phyloP scores from a whole-genome alignment of 2,797 vertebrate species.

The Amazonetta brasiliensis region DNA sequence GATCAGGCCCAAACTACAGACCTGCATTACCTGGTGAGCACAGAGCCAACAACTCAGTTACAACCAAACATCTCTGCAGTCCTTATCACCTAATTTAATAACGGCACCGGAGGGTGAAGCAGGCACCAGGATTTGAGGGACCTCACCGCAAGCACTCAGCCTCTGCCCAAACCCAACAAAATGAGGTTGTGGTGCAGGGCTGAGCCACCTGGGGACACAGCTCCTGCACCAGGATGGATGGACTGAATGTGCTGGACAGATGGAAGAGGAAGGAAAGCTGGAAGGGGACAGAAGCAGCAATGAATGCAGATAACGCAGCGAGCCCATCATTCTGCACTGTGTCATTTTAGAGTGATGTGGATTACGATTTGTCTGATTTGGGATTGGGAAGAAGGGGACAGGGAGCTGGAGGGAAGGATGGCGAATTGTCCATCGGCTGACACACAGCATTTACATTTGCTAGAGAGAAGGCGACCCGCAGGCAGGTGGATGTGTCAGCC shows the following conservation, averaged over 20 bases:
- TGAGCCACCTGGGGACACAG: background rate
- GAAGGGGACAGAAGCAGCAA: background rate
- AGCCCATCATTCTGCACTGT: rapidly evolving
- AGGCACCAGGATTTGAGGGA: background rate
- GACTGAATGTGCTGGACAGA: background rate
- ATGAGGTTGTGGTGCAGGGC: too few relatives aligned
- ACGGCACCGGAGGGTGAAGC: background rate
- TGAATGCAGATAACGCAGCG: background rate
- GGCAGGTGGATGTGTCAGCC: background rate
- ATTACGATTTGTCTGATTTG: background rate
- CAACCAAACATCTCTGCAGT: background rate
- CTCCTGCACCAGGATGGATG: background rate
- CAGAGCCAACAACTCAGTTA: background rate
- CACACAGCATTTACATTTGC: background rate
- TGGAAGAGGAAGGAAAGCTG: background rate
- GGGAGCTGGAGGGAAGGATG: background rate
- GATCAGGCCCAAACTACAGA: background rate
- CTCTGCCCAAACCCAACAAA: background rate
- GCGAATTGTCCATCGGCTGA: background rate
- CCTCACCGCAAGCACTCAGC: rapidly evolving
- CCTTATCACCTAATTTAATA: background rate
- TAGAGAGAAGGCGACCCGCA: background rate
- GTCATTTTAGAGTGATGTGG: background rate
- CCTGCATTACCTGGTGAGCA: background rate
- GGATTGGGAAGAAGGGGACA: background rate